Percentiles rank a stretch among this genome's conserved stretches.
Conservation (phyloP, 2,888 invertebrate genomes). For the Mimachlamys varia region DNA sequence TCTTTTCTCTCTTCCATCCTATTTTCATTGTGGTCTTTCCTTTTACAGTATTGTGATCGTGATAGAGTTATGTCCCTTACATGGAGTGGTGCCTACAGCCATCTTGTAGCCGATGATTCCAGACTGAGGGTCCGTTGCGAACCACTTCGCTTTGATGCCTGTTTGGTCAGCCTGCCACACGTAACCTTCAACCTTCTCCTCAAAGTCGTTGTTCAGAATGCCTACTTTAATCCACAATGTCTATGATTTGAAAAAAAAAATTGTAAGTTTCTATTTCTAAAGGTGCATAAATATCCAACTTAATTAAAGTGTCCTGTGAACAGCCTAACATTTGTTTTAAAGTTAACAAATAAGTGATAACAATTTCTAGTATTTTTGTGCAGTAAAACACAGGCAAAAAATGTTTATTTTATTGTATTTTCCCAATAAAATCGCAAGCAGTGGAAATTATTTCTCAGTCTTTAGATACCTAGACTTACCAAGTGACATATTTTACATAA, state of each 20-base stretch:
- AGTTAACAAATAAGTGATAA: too few species aligned
- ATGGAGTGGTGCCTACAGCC: slow-evolving; percentile 64
- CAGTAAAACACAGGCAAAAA: too few species aligned
- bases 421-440: too few species aligned
- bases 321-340: too few species aligned
- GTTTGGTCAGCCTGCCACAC: slow-evolving; percentile 64
- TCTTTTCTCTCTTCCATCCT: too few species aligned
- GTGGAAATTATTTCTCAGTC: too few species aligned
- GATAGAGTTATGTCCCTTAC: slow-evolving; percentile 51
- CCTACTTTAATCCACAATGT: slow-evolving; percentile 60
- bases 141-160: slow-evolving; percentile 64
- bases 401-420: too few species aligned
- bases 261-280: background rate
- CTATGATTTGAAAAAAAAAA: slow-evolving; percentile 39
- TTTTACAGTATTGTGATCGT: background rate
- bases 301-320: too few species aligned
- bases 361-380: too few species aligned
- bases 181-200: slow-evolving; percentile 62
- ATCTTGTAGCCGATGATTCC: slow-evolving; percentile 59
- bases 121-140: slow-evolving; percentile 64
- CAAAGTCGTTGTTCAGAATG: slow-evolving; percentile 58
- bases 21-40: too few species aligned
- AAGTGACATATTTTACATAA: too few species aligned
- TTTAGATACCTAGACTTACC: too few species aligned
- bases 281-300: background rate